Percentiles rank a stretch among this genome's conserved stretches.
Evolutionary conservation across 2,113 vertebrate genomes (phyloP).

Genomic region (Isichthys henryi): DNA sequence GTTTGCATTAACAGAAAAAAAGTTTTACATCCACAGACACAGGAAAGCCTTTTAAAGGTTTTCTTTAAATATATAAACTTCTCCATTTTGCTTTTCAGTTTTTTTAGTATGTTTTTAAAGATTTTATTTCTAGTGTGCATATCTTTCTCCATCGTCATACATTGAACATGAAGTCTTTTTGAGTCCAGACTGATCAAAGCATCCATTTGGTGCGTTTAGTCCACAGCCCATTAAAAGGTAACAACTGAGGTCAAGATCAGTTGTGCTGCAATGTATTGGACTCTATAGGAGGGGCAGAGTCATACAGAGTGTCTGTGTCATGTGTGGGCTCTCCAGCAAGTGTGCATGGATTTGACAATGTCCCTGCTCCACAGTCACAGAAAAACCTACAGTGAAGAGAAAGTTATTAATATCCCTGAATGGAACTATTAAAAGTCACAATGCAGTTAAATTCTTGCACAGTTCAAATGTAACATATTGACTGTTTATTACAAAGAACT

Average conservation of each 20-base stretch:
- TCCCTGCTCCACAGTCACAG: constrained; percentile 99
- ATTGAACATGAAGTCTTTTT: constrained; percentile 6
- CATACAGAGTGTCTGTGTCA: constrained; percentile 98
- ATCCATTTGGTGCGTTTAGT: constrained; percentile 1
- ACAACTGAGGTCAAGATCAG: constrained; percentile 59
- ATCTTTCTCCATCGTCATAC: constrained; percentile 3
- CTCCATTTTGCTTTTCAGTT: constrained; percentile 32
- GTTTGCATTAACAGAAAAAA: constrained; percentile 34
- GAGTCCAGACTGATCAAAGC: constrained; percentile 20
- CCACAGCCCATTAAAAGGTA: neutral
- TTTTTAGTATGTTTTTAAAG: constrained; percentile 13
- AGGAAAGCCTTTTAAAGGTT: constrained; percentile 41
- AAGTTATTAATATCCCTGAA: neutral
- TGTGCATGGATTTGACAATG: constrained; percentile 96
- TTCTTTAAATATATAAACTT: constrained; percentile 35
- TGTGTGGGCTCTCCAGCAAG: constrained; percentile 98
- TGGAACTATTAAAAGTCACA: neutral
- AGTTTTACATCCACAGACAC: constrained; percentile 52
- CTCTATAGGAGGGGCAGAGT: constrained; percentile 99
- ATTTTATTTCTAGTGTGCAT: constrained; percentile 18
- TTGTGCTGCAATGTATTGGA: constrained; percentile 99
- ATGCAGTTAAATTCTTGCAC: neutral
- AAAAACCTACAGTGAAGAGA: constrained; percentile 74
- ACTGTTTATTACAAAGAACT: neutral
- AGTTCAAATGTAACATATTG: neutral